These are phyloP conservation scores for Sabatieria punctata DNA, from an alignment of 2,888 invertebrate genomes.

Conservation along the genomic window DNA sequence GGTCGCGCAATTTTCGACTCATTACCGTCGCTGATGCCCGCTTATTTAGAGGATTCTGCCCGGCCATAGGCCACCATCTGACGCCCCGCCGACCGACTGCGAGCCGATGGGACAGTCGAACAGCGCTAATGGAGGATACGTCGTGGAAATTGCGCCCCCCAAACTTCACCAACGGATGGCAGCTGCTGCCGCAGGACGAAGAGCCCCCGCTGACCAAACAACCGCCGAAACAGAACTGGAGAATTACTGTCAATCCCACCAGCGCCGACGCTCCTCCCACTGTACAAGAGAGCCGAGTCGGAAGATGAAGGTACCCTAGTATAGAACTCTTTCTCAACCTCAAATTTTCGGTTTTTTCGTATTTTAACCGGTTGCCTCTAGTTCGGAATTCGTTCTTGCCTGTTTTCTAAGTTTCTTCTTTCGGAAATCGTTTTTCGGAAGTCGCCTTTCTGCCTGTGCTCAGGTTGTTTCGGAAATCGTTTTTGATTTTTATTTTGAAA, in stretches of 20 bases:
- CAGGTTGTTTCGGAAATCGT: too few relatives aligned
- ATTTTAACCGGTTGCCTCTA: too few relatives aligned
- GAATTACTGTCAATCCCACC: not conserved
- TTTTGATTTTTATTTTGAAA: too few relatives aligned
- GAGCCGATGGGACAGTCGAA: not conserved
- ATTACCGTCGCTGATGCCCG: not conserved
- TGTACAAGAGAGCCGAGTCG: not conserved
- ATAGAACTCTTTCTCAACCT: too few relatives aligned
- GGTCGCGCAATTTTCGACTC: conserved; percentile 2
- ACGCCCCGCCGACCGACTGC: too few relatives aligned
- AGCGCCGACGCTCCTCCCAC: not conserved
- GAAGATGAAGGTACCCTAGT: not conserved
- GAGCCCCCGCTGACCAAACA: not conserved
- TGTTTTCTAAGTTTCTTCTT: too few relatives aligned
- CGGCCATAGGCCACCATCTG: not conserved
- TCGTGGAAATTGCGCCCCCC: not conserved
- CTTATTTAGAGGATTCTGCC: not conserved
- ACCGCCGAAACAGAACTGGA: not conserved
- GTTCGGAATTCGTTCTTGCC: too few relatives aligned
- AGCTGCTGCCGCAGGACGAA: not conserved
- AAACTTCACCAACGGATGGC: not conserved
- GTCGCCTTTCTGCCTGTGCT: too few relatives aligned
- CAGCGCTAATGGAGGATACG: not conserved
- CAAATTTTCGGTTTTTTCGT: too few relatives aligned
- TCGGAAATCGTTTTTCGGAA: too few relatives aligned